Evolutionary conservation across 2,888 invertebrate genomes (phyloP).

Genomic region (Eristalis arbustorum): DNA sequence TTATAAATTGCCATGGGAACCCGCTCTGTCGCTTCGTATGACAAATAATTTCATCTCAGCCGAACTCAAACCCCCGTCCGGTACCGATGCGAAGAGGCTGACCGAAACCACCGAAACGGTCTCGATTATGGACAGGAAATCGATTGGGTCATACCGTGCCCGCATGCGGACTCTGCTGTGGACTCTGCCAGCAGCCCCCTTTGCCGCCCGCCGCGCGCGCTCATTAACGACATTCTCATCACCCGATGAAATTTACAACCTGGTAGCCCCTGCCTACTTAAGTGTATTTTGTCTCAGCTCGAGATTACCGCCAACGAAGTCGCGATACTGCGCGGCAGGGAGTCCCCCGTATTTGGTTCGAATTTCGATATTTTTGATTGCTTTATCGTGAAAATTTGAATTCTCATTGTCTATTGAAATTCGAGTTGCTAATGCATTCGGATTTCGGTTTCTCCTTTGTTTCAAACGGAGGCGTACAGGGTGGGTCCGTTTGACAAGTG

Average conservation of each 20-base stretch:
- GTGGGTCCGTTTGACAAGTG: neutral
- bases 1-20: neutral
- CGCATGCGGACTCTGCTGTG: neutral
- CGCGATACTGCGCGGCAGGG: slow-evolving; percentile 18
- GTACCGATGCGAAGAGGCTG: neutral
- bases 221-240: slow-evolving; percentile 19
- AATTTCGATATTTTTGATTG: slow-evolving; percentile 16
- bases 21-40: neutral
- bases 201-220: neutral
- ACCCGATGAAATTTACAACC: slow-evolving; percentile 22
- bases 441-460: neutral
- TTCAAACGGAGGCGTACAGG: neutral
- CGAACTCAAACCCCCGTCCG: neutral
- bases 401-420: slow-evolving; percentile 3
- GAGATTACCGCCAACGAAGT: slow-evolving; percentile 26
- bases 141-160: neutral
- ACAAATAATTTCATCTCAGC: neutral
- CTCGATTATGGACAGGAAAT: neutral
- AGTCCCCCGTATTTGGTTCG: neutral
- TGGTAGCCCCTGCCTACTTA: slow-evolving; percentile 30
- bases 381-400: slow-evolving; percentile 39
- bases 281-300: slow-evolving; percentile 1
- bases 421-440: slow-evolving; percentile 4
- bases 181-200: no score
- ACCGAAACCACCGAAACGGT: neutral